phyloP scores from a whole-genome alignment of 2,797 vertebrate genomes.

The Antrozous pallidus region DNA sequence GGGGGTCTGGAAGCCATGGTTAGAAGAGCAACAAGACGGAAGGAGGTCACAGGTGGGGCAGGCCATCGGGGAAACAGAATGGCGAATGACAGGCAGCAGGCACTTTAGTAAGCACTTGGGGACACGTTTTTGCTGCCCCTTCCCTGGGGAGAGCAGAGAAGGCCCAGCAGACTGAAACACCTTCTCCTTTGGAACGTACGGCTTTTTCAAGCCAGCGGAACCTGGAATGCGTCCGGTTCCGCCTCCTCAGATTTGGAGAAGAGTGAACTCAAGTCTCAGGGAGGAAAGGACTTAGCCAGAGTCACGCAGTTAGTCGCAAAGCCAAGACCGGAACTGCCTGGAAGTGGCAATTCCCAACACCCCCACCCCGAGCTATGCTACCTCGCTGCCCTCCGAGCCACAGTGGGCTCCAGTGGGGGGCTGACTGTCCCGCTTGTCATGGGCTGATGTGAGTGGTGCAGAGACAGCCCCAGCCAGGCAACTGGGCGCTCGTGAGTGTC shows the following conservation, averaged over 20 bases:
- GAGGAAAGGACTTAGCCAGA: not conserved
- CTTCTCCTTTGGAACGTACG: not conserved
- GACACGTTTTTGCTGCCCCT: not conserved
- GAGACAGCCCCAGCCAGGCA: fast-evolving
- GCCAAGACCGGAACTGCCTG: not conserved
- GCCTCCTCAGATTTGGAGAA: not conserved
- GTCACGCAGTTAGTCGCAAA: not conserved
- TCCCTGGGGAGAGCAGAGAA: not conserved
- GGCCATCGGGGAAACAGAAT: not conserved
- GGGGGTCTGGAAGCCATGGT: not conserved
- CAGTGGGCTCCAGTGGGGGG: too few species aligned
- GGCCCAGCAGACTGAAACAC: not conserved
- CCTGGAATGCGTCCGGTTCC: not conserved
- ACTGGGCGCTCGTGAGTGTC: fast-evolving
- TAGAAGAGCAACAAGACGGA: not conserved
- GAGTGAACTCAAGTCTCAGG: not conserved
- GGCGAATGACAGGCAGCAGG: not conserved
- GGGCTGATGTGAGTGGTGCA: not conserved
- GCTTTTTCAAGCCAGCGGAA: not conserved
- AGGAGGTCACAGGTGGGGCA: not conserved
- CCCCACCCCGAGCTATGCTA: not conserved
- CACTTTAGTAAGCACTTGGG: not conserved
- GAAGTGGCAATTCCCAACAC: not conserved
- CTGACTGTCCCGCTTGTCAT: fast-evolving
- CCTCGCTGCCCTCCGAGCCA: not conserved